Percentiles rank a stretch among this genome's conserved stretches.
Evolutionary conservation across 2,888 invertebrate species (phyloP).

Genomic region (Drosophila mulleri): DNA sequence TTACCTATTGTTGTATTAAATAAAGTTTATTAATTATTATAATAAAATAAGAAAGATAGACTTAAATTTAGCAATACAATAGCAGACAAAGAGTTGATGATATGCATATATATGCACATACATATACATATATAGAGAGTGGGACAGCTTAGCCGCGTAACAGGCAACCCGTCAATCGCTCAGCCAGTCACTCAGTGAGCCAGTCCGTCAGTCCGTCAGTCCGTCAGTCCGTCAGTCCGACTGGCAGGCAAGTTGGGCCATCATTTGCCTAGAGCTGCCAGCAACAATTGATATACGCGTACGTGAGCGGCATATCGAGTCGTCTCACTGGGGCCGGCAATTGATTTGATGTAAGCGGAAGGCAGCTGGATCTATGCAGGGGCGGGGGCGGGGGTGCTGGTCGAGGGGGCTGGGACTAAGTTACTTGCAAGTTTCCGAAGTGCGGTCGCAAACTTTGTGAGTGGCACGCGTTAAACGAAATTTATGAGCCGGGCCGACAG

Average conservation of each 20-base stretch:
- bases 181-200: slow-evolving; percentile 27
- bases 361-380: slow-evolving; percentile 16
- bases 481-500: slow-evolving; percentile 39
- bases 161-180: slow-evolving; percentile 67
- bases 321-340: slow-evolving; percentile 51
- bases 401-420: background rate
- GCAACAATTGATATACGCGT: slow-evolving; percentile 80
- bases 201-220: slow-evolving; percentile 36
- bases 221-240: slow-evolving; percentile 33
- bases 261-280: slow-evolving; percentile 71
- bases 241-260: slow-evolving; percentile 51
- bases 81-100: slow-evolving; percentile 20
- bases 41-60: background rate
- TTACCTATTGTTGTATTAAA: background rate
- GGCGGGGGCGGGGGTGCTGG: background rate
- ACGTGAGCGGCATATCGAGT: slow-evolving; percentile 70
- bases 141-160: slow-evolving; percentile 36
- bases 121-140: slow-evolving; percentile 11
- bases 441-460: slow-evolving; percentile 60
- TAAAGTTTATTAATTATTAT: too few relatives aligned
- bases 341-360: slow-evolving; percentile 68
- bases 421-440: slow-evolving; percentile 49
- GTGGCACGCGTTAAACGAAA: slow-evolving; percentile 65
- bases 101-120: slow-evolving; percentile 27
- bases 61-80: slow-evolving; percentile 14